Evolutionary conservation across 2,797 vertebrate species (phyloP), one percentile per base, ranked within the genome.

Genomic region (Enteromius paludinosus): DNA sequence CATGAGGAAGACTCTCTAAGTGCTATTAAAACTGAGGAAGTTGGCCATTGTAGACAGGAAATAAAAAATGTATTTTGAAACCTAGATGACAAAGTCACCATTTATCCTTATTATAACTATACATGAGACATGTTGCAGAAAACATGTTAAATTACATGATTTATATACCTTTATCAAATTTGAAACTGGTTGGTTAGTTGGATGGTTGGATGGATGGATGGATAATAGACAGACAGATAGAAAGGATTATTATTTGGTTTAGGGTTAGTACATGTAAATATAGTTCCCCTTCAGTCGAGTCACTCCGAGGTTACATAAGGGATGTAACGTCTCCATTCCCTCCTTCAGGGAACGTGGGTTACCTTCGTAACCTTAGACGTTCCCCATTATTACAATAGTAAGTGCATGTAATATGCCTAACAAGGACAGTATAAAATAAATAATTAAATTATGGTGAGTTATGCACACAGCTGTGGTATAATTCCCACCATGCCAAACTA

Each of bases 71-170:
- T 18, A 71, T 71, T 66, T 43, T 54, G 35, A 79, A 79, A 79
- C 35, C 59, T 33, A 78, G 83, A 87, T 78, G 56, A 70, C 62
- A 78, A 25, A 23, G 25, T 81, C 78, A 61, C 28, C 78, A 62
- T 33, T n/a, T 59, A 68, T 43, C 20, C 3, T 64, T 30, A 49
- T 81, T 49, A 61, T 47, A 74, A 54, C 1, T 33, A 20, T 23
- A 56, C 45, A 56, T 23, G 49, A 73, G 20, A 74, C 11, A 12
- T 38, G 20, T 35, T 23, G 35, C 6, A n/a, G 30, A 35, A 33
- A 73, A 73, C 28, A 33, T 3, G 4, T 73, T n/a, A 15, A 54
- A 56, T 56, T 38, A 25, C 33, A 38, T 11, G n/a, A 3, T 23
- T 74, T 72, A 30, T 33, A 15, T 47, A 54, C 3, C 17, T 71